Base-by-base conservation (phyloP, 64 coral and sea anemone genomes). In the Acropora yongei region DNA sequence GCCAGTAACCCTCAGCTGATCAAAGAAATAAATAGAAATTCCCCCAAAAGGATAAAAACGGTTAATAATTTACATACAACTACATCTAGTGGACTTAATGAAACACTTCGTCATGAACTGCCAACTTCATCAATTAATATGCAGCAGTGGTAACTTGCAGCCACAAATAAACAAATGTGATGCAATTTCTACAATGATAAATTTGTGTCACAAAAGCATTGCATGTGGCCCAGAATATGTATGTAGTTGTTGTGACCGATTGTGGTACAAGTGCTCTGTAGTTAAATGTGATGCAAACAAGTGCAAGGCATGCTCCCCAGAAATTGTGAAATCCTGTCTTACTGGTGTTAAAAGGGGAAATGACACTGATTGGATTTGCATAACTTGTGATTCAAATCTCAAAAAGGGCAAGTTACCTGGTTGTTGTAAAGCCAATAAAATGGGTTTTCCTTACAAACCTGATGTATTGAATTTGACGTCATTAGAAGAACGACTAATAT, bases 261-360 rank as follows among this genome's bases (percentile, higher is more conserved):
- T 95, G 57, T 95, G 93, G 93, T 94, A 90, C 75, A 90, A 58
- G 68, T 86, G 87, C 53, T 94, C 93, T 44, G 87, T 94, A 18
- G 68, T 1, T 68, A 94, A 90, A 72, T 94, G 87, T 51, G 83
- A 94, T 76, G 49, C 53, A 72, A 83, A 67, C 13, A 78, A 43
- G 20, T 93, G 88, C 78, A 60, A 41, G 41, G 78, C 60, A 73
- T 93, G 91, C 51, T 43, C 18, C 42, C 40, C 74, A 93, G 48
- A 80, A 5, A 88, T 93, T 88, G 84, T 88, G 41, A 45, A 82
- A 11, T 55, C 44, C 43, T 93, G 91, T 80, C 80, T 93, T 88
- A 88, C 84, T 60, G 91, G 91, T 30, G 10, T 93, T 19, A 93
- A 74, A 88, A 93, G 76, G 74, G 46, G 58, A 45, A 11, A 88